These are phyloP conservation scores for Drosophila leonis DNA, from an alignment of 2,888 invertebrate species.

Conservation along the genomic window DNA sequence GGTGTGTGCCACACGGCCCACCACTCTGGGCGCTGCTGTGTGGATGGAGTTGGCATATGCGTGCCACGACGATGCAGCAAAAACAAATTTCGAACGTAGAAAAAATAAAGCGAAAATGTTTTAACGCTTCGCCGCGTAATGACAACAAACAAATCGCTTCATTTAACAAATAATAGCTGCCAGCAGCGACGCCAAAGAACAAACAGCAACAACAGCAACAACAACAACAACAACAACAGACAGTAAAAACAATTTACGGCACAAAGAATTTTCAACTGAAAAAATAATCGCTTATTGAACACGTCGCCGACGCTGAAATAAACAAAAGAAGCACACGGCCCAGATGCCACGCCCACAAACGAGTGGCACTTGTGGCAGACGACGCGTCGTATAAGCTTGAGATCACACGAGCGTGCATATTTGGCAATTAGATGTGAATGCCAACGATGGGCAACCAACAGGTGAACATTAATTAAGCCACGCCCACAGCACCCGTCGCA, in stretches of 20 bases:
- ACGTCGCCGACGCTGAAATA: constrained; percentile 45
- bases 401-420: constrained; percentile 69
- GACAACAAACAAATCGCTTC: constrained; percentile 83
- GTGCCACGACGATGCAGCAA: constrained; percentile 39
- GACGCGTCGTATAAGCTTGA: constrained; percentile 16
- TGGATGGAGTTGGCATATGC: constrained; percentile 8
- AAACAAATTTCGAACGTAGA: constrained; percentile 69
- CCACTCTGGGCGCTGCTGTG: constrained; percentile 47
- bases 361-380: constrained; percentile 62
- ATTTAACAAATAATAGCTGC: constrained; percentile 84
- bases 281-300: constrained; percentile 79
- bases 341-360: constrained; percentile 44
- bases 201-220: constrained; percentile 43
- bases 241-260: constrained; percentile 63
- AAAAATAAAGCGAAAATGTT: constrained; percentile 82
- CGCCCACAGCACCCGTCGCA: background rate
- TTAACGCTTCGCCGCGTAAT: constrained; percentile 82
- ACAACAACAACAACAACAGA: constrained; percentile 23
- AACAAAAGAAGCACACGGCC: constrained; percentile 41
- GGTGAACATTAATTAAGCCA: constrained; percentile 39
- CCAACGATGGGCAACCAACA: constrained; percentile 35
- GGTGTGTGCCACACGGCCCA: constrained; percentile 57
- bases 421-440: constrained; percentile 68
- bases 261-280: constrained; percentile 70
- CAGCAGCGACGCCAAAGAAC: constrained; percentile 66